Evolutionary conservation across 2,113 vertebrate genomes (phyloP).

Genomic region (Onychostruthus taczanowskii): DNA sequence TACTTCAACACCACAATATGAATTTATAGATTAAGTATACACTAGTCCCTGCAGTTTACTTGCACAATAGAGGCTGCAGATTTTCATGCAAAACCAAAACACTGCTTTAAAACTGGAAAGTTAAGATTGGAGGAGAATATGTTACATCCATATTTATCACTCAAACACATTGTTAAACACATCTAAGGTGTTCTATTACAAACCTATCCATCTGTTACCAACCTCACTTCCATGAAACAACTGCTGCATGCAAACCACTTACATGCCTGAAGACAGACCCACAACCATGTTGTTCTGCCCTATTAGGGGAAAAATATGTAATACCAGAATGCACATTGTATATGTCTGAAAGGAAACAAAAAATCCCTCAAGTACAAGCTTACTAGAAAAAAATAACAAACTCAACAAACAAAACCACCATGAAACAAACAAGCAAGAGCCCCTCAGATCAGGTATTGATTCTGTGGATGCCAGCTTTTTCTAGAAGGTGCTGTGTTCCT

Average conservation of each 20-base stretch:
- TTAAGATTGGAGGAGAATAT: neutral
- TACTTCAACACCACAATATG: neutral
- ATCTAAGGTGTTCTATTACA: neutral
- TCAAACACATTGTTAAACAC: neutral
- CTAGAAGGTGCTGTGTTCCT: neutral
- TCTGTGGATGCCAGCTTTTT: neutral
- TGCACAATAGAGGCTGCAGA: neutral
- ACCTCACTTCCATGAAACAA: neutral
- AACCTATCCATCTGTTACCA: conserved; percentile 3
- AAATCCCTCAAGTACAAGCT: neutral
- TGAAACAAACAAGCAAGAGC: neutral
- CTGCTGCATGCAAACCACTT: neutral
- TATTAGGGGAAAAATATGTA: neutral
- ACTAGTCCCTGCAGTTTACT: neutral
- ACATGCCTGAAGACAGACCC: neutral
- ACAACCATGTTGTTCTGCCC: neutral
- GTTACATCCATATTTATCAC: neutral
- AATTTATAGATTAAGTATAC: neutral
- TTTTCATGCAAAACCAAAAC: neutral
- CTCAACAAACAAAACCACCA: neutral
- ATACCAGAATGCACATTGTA: neutral
- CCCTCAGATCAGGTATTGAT: neutral
- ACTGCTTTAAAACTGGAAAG: neutral
- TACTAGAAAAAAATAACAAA: neutral
- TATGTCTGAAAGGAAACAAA: neutral